Conservation (phyloP, 2,113 vertebrate species). For the Tragelaphus strepsiceros region DNA sequence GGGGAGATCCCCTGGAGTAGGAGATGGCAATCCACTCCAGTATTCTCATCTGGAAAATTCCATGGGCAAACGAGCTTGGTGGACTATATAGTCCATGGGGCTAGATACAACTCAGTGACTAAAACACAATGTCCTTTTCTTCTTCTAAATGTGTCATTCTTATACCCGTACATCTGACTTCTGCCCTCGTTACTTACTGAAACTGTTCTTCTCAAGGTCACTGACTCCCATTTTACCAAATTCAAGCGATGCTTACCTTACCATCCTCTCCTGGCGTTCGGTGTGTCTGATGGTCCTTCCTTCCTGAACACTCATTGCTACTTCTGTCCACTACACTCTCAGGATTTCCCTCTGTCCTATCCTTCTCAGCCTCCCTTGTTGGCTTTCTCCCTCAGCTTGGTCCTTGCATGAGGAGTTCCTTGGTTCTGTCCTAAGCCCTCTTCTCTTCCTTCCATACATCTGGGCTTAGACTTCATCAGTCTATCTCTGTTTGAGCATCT, state of each 20-base stretch:
- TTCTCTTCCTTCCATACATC: neutral
- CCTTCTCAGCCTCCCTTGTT: neutral
- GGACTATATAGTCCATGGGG: neutral
- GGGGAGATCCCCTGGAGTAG: neutral
- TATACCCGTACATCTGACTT: neutral
- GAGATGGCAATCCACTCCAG: neutral
- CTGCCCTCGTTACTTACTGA: neutral
- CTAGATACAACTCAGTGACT: neutral
- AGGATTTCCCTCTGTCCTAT: neutral
- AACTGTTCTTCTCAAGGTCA: neutral
- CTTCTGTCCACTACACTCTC: neutral
- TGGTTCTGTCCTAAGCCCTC: neutral
- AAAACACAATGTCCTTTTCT: neutral
- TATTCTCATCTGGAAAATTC: neutral
- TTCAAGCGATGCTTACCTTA: neutral
- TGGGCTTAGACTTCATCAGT: neutral
- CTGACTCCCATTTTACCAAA: neutral
- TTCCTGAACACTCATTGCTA: neutral
- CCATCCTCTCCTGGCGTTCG: neutral
- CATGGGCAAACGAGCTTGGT: neutral
- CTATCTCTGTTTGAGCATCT: neutral
- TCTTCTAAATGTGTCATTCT: neutral
- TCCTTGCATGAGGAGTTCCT: neutral
- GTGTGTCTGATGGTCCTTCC: neutral
- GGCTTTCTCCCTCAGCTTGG: neutral